Percentiles rank a stretch among this genome's conserved stretches.
These are phyloP conservation scores for Eulemur rufifrons DNA, from an alignment of 2,113 vertebrate species.

Conservation along the genomic window DNA sequence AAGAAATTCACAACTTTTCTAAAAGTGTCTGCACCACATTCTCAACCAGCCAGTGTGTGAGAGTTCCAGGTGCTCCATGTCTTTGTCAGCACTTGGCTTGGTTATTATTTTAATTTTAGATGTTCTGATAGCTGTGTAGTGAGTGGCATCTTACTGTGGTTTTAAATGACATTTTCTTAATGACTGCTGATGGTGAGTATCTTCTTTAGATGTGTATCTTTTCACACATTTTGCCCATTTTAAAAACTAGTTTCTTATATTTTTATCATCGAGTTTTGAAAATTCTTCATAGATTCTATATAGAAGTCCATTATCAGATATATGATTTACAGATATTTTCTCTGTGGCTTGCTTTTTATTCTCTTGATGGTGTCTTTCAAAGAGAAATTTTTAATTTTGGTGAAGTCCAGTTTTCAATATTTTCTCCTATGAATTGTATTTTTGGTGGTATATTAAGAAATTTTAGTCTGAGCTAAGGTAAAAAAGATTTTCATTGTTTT, in stretches of 20 bases:
- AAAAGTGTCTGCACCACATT: background rate
- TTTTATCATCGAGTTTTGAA: background rate
- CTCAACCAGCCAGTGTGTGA: background rate
- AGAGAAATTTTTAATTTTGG: background rate
- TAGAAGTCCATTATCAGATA: background rate
- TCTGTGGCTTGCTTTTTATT: background rate
- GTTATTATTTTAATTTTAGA: background rate
- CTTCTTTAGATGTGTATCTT: background rate
- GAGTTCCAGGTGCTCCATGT: background rate
- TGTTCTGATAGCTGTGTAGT: background rate
- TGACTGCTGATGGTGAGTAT: background rate
- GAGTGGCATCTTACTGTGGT: background rate
- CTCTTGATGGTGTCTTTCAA: background rate
- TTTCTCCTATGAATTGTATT: background rate
- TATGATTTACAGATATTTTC: background rate
- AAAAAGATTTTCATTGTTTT: background rate
- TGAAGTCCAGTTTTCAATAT: background rate
- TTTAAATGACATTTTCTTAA: background rate
- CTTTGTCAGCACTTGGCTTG: background rate
- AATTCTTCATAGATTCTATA: background rate
- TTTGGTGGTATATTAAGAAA: constrained; percentile 13
- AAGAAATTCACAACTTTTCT: background rate
- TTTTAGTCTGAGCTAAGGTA: background rate
- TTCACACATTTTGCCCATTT: background rate
- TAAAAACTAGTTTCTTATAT: background rate